Base-by-base conservation (phyloP, 2,888 invertebrate genomes). In the Meteorus cinctellus region DNA sequence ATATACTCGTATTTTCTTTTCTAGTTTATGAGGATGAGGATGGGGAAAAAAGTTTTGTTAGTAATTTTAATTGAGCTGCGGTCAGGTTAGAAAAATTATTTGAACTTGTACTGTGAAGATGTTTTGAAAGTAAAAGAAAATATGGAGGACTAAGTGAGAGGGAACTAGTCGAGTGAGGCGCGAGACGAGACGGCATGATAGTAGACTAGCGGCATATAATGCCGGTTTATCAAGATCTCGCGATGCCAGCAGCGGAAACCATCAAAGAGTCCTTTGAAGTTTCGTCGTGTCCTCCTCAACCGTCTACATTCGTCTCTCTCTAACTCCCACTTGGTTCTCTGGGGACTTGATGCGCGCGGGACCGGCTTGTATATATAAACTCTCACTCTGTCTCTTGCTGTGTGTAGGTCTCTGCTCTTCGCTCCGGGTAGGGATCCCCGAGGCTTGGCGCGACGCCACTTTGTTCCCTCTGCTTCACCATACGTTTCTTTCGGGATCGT, bases 191-290 rank as follows among this genome's bases (percentile, higher is more conserved):
- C 80, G 51, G 72, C 62, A 76, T 69, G 72, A 73, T 76, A 76
- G 72, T 84, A 84, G 82, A 85, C 83, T 81, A 81, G 82, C 83
- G 83, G 84, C 84, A 81, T 86, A 86, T 86, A 85, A 87, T 86
- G 85, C 86, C 84, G 84, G 86, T 87, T 87, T 87, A 87, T 88
- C 86, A 85, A 87, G 85, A 88, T 88, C 87, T 85, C 84, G 87
- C 87, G 84, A 85, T 84, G 84, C 84, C 85, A 82, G 85, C 86
- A 85, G 86, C 87, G 86, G 86, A 86, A 87, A 87, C 84, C 86
- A 86, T 88, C 87, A 87, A 88, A 87, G 88, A 86, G 84, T 87
- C 86, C 86, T 88, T 88, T 88, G 86, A 86, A 86, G 88, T 87
- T 86, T 82, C 82, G 80, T 84, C 84, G 84, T 85, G 86, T 84